Percentiles rank a stretch among this genome's conserved stretches.
phyloP scores from a whole-genome alignment of 2,888 invertebrate genomes.

The Phengaris arion region DNA sequence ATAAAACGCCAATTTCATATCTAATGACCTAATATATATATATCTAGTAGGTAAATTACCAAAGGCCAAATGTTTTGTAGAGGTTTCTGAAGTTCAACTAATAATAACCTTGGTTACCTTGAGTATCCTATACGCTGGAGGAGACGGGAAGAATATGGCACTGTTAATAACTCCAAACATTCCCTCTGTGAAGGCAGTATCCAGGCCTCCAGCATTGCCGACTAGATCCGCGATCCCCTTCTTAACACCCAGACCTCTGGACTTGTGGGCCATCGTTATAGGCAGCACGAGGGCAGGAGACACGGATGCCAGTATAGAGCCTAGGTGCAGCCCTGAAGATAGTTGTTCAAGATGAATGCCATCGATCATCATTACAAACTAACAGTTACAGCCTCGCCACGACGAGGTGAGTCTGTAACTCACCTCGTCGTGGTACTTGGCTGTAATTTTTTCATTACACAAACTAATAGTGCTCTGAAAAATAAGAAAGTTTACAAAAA shows the following conservation, averaged over 20 bases:
- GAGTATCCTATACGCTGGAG: slow-evolving; percentile 75
- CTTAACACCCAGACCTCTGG: slow-evolving; percentile 91
- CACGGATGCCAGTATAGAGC: slow-evolving; percentile 93
- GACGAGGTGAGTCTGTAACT: too few relatives aligned
- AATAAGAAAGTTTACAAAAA: too few relatives aligned
- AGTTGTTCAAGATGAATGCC: background rate
- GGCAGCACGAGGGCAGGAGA: slow-evolving; percentile 98
- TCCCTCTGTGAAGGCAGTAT: slow-evolving; percentile 96
- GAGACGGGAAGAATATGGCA: slow-evolving; percentile 89
- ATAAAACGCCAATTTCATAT: too few relatives aligned
- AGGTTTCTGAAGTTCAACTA: too few relatives aligned
- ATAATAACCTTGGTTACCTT: slow-evolving; percentile 52
- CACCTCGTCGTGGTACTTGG: too few relatives aligned
- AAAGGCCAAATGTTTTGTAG: too few relatives aligned
- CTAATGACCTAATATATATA: too few relatives aligned
- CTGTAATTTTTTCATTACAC: too few relatives aligned
- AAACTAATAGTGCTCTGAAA: too few relatives aligned
- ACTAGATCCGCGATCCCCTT: slow-evolving; percentile 96
- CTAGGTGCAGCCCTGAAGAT: slow-evolving; percentile 83
- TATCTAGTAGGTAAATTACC: too few relatives aligned
- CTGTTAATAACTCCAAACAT: slow-evolving; percentile 93
- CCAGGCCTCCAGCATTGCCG: slow-evolving; percentile 95
- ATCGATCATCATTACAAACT: too few relatives aligned
- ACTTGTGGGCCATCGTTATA: slow-evolving; percentile 87
- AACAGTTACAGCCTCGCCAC: background rate